Percentiles rank a stretch among this genome's conserved stretches.
These are phyloP conservation scores for Hirtodrosophila cameraria DNA, from an alignment of 2,888 invertebrate genomes.

Conservation along the genomic window DNA sequence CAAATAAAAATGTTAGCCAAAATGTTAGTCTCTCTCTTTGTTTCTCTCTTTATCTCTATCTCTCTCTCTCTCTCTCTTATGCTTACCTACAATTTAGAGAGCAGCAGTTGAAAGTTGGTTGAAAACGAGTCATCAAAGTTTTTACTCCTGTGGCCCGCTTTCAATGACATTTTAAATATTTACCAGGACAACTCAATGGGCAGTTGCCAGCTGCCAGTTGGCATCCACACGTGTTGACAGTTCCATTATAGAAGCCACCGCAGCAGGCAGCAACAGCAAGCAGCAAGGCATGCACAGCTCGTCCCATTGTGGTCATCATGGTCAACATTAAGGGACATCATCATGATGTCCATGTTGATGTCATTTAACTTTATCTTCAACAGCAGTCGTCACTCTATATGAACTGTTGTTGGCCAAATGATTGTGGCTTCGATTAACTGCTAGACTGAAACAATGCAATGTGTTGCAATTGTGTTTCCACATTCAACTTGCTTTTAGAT, in stretches of 20 bases:
- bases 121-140: conserved; percentile 5
- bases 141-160: conserved; percentile 18
- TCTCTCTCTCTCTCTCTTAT: neutral
- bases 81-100: too few relatives aligned
- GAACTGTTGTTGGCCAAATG: conserved; percentile 32
- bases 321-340: conserved; percentile 18
- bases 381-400: conserved; percentile 9
- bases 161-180: conserved; percentile 68
- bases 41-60: conserved; percentile 4
- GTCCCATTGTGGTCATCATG: conserved; percentile 52
- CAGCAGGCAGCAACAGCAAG: too few relatives aligned
- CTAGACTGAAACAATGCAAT: conserved; percentile 26
- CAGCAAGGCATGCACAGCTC: conserved; percentile 9
- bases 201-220: neutral
- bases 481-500: neutral
- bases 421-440: conserved; percentile 32
- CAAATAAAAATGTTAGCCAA: conserved; percentile 40
- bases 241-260: conserved; percentile 26
- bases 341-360: neutral
- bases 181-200: conserved; percentile 33
- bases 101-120: too few relatives aligned
- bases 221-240: conserved; percentile 44
- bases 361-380: conserved; percentile 10
- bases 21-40: conserved; percentile 29
- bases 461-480: neutral